Base-by-base conservation (phyloP, 1,140 invertebrate species). In the Dreissena polymorpha region DNA sequence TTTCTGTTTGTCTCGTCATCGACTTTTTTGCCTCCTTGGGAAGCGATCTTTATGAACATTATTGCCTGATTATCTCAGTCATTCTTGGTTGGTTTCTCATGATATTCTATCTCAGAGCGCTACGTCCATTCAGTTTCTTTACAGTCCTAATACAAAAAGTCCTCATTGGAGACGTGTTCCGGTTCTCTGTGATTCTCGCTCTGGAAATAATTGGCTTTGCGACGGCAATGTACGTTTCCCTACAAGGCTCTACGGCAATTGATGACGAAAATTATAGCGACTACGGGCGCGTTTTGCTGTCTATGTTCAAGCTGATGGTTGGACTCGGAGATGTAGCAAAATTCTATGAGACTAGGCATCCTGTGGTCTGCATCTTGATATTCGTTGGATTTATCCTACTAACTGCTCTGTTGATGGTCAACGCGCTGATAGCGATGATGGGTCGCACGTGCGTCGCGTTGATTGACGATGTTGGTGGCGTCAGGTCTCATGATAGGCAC, bases 361-460 rank as follows among this genome's bases (percentile, higher is more conserved):
- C 87, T 13, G 78, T 85, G 55, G 29, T 89, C 39, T 85, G 84
- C 18, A 83, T 88, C 18, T 25, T 77, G 0, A 77, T 90, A 18
- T 88, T 86, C 70, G 49, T 87, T 12, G n/a, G 86, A 12, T 90
- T 89, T 81, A 81, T 84, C 0, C 53, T 89, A 14, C 63, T 90
- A 18, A 88, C 89, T n/a, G 89, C 88, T 63, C 64, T 90, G 1
- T 74, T 90, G 13, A 84, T 89, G 83, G 65, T 90, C 10, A 90
- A 90, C 74, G 84, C 86, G 0, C 79, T 90, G 13, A 90, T 90
- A 50, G 89, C 89, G 10, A 88, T 90, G 88, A 89, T 90, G 87
- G 88, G 88, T 55, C 84, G 88, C 63, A 90, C 90, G 27, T 90
- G 89, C 67, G 80, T 85, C 16, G 49, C 86, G 3, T 84, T 90